These are phyloP conservation scores for Cololabis saira DNA, from an alignment of 2,113 vertebrate genomes.

Conservation along the genomic window DNA sequence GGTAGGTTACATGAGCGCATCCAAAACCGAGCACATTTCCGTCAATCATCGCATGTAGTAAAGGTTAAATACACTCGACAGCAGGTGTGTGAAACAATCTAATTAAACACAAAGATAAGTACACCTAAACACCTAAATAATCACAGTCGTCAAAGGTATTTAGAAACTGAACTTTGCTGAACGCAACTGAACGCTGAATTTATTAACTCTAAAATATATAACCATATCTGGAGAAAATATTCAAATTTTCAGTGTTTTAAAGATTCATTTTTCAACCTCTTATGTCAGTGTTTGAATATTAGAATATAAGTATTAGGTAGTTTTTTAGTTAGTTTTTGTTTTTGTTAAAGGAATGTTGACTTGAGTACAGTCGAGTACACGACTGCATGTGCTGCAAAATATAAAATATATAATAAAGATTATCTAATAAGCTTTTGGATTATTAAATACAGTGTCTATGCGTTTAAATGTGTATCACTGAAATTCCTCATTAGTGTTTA, in stretches of 20 bases:
- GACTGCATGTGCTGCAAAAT: too few species aligned
- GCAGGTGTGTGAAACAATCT: too few species aligned
- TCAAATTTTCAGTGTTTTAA: not conserved
- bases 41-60: too few species aligned
- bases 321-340: constrained; percentile 18
- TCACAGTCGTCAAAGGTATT: not conserved
- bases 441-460: too few species aligned
- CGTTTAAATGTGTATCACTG: too few species aligned
- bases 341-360: constrained; percentile 41
- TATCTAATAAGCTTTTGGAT: too few species aligned
- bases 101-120: too few species aligned
- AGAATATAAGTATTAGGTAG: constrained; percentile 25
- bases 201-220: constrained; percentile 6
- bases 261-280: not conserved
- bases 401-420: too few species aligned
- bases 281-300: constrained; percentile 4
- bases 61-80: too few species aligned
- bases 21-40: too few species aligned
- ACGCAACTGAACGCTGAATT: not conserved
- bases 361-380: constrained; percentile 17
- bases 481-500: not conserved
- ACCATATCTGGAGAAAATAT: not conserved
- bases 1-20: constrained; percentile 48
- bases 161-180: not conserved
- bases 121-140: too few species aligned